These are phyloP conservation scores for Ptilodon capucinus DNA, from an alignment of 2,888 invertebrate species.

Conservation along the genomic window DNA sequence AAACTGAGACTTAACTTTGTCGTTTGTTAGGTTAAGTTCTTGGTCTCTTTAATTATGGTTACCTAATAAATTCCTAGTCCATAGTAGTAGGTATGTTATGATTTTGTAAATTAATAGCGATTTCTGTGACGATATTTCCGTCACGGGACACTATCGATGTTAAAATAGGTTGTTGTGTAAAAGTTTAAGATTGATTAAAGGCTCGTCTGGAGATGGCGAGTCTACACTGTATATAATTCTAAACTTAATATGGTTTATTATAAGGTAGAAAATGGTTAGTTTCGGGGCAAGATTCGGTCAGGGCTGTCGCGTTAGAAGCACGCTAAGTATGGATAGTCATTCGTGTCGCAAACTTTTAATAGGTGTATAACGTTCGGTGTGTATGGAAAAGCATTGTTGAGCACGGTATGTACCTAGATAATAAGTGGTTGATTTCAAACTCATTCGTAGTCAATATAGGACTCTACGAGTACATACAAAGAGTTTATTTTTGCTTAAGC, in stretches of 20 bases:
- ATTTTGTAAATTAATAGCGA: slow-evolving; percentile 63
- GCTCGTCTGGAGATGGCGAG: slow-evolving; percentile 26
- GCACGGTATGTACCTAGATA: slow-evolving; percentile 74
- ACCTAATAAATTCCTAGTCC: slow-evolving; percentile 73
- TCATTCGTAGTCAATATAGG: slow-evolving; percentile 51
- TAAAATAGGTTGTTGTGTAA: slow-evolving; percentile 41
- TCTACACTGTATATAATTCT: slow-evolving; percentile 62
- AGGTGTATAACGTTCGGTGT: slow-evolving; percentile 33
- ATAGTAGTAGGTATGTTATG: slow-evolving; percentile 57
- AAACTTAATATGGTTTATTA: slow-evolving; percentile 36
- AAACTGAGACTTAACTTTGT: slow-evolving; percentile 6
- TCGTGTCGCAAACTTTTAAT: slow-evolving; percentile 19
- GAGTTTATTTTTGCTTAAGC: slow-evolving; percentile 82
- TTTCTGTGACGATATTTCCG: slow-evolving; percentile 21
- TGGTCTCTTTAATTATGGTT: slow-evolving; percentile 56
- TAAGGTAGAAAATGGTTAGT: slow-evolving; percentile 50
- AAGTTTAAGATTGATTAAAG: slow-evolving; percentile 35
- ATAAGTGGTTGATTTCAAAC: slow-evolving; percentile 45
- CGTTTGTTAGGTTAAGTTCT: slow-evolving; percentile 31
- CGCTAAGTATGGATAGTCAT: slow-evolving; percentile 29
- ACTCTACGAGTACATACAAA: slow-evolving; percentile 63
- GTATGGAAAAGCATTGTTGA: slow-evolving; percentile 53
- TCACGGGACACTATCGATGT: slow-evolving; percentile 34
- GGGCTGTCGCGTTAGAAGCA: slow-evolving; percentile 26
- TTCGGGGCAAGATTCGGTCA: slow-evolving; percentile 26